Evolutionary conservation across 2,888 invertebrate species (phyloP).

Genomic region (Gortyna flavago): DNA sequence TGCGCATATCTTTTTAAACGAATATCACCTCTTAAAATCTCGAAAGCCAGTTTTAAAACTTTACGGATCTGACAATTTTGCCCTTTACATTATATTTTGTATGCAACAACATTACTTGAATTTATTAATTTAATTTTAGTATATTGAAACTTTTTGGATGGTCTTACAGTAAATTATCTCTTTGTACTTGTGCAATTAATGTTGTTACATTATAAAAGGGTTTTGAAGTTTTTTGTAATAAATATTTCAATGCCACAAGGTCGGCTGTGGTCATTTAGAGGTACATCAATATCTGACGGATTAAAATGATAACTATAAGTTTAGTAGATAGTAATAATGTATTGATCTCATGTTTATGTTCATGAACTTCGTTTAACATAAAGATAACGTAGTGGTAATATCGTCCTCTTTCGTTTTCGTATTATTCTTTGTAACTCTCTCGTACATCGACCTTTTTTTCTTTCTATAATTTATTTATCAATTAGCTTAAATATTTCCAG

Average conservation of each 20-base stretch:
- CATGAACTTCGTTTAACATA: constrained; percentile 47
- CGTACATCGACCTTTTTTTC: not conserved
- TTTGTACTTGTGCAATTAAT: constrained; percentile 22
- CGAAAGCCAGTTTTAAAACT: constrained; percentile 28
- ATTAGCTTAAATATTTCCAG: constrained; percentile 14
- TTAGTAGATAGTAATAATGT: constrained; percentile 48
- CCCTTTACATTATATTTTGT: constrained; percentile 34
- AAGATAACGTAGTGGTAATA: constrained; percentile 36
- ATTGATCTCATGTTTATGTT: constrained; percentile 71
- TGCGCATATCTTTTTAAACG: constrained; percentile 64
- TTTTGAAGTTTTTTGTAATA: constrained; percentile 23
- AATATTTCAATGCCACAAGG: constrained; percentile 20
- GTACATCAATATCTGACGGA: constrained; percentile 47
- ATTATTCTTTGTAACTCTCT: not conserved
- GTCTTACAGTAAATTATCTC: constrained; percentile 17
- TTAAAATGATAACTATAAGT: constrained; percentile 43
- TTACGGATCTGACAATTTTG: constrained; percentile 44
- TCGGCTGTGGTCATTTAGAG: constrained; percentile 46
- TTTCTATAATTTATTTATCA: not conserved
- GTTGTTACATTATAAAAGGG: constrained; percentile 14
- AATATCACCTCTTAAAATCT: constrained; percentile 39
- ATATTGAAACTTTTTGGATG: constrained; percentile 29
- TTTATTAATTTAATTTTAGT: not conserved
- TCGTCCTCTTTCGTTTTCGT: constrained; percentile 4
- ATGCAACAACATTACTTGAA: constrained; percentile 34